Conservation (phyloP, 2,113 vertebrate genomes). For the Nibea albiflora region DNA sequence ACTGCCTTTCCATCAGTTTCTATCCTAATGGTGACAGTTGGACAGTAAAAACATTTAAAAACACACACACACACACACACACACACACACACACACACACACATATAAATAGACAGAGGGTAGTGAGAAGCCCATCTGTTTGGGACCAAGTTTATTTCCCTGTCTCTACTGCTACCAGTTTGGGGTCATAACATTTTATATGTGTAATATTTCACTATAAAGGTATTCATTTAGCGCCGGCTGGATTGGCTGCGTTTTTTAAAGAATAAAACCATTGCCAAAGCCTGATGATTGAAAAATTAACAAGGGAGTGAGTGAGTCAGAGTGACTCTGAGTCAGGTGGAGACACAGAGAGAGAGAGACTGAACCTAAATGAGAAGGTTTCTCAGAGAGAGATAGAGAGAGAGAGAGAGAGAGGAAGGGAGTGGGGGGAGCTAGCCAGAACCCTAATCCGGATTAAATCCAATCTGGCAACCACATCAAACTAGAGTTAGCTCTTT, state of each 20-base stretch:
- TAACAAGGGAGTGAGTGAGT: constrained; percentile 54
- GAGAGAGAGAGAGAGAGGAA: constrained; percentile 20
- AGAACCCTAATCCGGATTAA: constrained; percentile 87
- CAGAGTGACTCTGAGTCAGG: constrained; percentile 50
- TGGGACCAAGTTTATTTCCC: constrained; percentile 67
- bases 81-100: constrained; percentile 32
- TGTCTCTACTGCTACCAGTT: constrained; percentile 70
- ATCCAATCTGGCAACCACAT: constrained; percentile 89
- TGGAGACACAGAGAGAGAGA: constrained; percentile 42
- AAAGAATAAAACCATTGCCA: constrained; percentile 57
- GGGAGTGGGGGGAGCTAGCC: constrained; percentile 59
- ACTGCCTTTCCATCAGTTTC: constrained; percentile 32
- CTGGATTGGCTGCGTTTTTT: constrained; percentile 66
- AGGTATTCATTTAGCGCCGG: constrained; percentile 63
- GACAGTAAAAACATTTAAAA: constrained; percentile 61
- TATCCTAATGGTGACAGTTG: constrained; percentile 65
- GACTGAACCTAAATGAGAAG: constrained; percentile 49
- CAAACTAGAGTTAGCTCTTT: constrained; percentile 83
- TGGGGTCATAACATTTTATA: constrained; percentile 78
- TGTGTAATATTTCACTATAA: constrained; percentile 72
- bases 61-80: constrained; percentile 28
- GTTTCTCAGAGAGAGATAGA: constrained; percentile 55
- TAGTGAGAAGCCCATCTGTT: constrained; percentile 74
- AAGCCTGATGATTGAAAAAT: constrained; percentile 67
- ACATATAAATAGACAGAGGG: constrained; percentile 55